Conservation (phyloP, 2,797 vertebrate species). For the Sebastes oblongus region DNA sequence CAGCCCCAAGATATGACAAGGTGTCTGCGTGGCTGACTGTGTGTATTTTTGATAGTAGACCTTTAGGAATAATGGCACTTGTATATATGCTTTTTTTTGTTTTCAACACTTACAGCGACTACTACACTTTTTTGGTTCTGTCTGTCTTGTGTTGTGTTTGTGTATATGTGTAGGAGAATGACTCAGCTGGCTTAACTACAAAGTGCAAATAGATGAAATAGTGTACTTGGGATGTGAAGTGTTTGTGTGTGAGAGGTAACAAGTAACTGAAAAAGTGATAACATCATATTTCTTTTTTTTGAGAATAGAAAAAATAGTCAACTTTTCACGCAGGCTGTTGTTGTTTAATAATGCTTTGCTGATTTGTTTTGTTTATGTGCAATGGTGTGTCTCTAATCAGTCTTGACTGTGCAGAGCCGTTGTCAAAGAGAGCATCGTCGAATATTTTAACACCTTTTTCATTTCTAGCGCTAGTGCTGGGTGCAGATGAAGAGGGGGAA, state of each 20-base stretch:
- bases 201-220: background rate
- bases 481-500: background rate
- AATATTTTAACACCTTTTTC: conserved; percentile 1
- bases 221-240: background rate
- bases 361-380: conserved; percentile 10
- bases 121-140: background rate
- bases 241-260: too few relatives aligned
- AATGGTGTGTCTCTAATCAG: conserved; percentile 23
- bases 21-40: conserved; percentile 13
- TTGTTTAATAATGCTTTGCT: conserved; percentile 12
- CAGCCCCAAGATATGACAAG: conserved; percentile 36
- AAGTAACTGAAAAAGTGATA: too few relatives aligned
- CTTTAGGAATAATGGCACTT: conserved; percentile 39
- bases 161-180: background rate
- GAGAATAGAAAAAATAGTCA: background rate
- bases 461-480: background rate
- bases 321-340: background rate
- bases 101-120: background rate
- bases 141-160: conserved; percentile 2
- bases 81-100: conserved; percentile 10
- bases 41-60: conserved; percentile 37
- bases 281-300: background rate
- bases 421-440: background rate
- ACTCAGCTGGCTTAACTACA: background rate
- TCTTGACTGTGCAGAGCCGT: conserved; percentile 6